Conservation (phyloP, 1,140 invertebrate genomes). For the Pectinophora gossypiella region DNA sequence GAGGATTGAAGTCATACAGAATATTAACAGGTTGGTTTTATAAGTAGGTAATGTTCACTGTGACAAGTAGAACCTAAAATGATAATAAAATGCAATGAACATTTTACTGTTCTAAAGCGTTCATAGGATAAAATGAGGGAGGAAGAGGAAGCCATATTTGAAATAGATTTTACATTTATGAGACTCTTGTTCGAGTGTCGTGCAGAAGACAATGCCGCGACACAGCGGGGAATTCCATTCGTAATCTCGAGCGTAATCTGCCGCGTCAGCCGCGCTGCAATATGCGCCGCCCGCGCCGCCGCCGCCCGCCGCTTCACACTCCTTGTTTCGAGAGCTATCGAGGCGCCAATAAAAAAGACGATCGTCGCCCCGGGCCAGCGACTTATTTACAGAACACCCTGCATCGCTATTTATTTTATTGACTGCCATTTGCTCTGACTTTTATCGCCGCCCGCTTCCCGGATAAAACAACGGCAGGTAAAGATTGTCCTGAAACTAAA, state of each 20-base stretch:
- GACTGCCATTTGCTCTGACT: constrained; percentile 72
- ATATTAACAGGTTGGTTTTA: no score
- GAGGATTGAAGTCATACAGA: constrained; percentile 2
- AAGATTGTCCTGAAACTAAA: constrained; percentile 26
- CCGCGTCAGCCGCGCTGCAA: constrained; percentile 53
- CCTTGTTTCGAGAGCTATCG: constrained; percentile 70
- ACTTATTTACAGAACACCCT: constrained; percentile 75
- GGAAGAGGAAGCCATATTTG: no score
- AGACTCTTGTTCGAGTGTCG: constrained; percentile 15
- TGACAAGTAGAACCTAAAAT: no score
- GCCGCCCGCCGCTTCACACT: constrained; percentile 39
- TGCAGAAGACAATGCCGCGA: constrained; percentile 33
- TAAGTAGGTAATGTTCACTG: no score
- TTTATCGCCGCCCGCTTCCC: constrained; percentile 68
- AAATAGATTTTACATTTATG: constrained; percentile 10
- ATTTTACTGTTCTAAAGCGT: no score
- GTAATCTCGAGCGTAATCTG: constrained; percentile 65
- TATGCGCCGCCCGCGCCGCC: constrained; percentile 31
- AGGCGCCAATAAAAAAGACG: constrained; percentile 73
- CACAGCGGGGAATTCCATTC: constrained; percentile 48
- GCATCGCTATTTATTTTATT: constrained; percentile 75
- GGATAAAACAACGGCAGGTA: constrained; percentile 62
- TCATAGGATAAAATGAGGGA: no score
- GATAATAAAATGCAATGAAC: no score
- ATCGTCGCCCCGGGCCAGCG: constrained; percentile 65